A percentile compares a stretch with the other conserved stretches of the same genome.
Conservation (phyloP, 2,797 vertebrate species). For the Thaleichthys pacificus region DNA sequence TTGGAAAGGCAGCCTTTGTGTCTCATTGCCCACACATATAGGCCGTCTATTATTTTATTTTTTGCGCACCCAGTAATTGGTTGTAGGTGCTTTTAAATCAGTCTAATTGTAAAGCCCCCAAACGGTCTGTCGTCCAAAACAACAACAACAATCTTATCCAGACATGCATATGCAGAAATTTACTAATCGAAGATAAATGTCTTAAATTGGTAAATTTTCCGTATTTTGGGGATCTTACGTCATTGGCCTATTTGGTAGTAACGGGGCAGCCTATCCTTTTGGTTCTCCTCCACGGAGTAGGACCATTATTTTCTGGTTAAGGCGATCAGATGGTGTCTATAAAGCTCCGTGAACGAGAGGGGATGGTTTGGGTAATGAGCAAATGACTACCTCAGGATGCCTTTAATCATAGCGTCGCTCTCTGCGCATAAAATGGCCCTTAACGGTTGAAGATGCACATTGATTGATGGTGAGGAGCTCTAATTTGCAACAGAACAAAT, state of each 20-base stretch:
- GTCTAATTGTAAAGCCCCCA: no score
- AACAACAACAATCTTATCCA: not conserved
- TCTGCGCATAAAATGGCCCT: not conserved
- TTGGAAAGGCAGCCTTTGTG: no score
- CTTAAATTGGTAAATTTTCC: not conserved
- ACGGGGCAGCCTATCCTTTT: constrained; percentile 15
- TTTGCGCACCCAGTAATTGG: no score
- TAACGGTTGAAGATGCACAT: constrained; percentile 28
- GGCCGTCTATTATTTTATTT: no score
- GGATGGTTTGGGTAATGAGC: constrained; percentile 46
- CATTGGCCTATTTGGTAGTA: constrained; percentile 5
- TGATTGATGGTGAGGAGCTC: constrained; percentile 28
- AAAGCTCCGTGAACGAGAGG: constrained; percentile 2
- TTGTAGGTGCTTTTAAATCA: no score
- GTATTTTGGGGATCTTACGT: not conserved
- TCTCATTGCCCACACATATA: no score
- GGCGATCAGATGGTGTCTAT: constrained; percentile 38
- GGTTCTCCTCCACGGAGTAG: constrained; percentile 28
- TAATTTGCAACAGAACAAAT: constrained; percentile 32
- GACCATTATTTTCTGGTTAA: constrained; percentile 8
- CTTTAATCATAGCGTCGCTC: constrained; percentile 36
- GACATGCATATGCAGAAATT: not conserved
- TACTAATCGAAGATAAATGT: not conserved
- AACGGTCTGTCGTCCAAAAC: not conserved
- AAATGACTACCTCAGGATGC: constrained; percentile 43